These are phyloP conservation scores for Brachypalpus laphriformis DNA, from an alignment of 2,888 invertebrate genomes.

Conservation along the genomic window DNA sequence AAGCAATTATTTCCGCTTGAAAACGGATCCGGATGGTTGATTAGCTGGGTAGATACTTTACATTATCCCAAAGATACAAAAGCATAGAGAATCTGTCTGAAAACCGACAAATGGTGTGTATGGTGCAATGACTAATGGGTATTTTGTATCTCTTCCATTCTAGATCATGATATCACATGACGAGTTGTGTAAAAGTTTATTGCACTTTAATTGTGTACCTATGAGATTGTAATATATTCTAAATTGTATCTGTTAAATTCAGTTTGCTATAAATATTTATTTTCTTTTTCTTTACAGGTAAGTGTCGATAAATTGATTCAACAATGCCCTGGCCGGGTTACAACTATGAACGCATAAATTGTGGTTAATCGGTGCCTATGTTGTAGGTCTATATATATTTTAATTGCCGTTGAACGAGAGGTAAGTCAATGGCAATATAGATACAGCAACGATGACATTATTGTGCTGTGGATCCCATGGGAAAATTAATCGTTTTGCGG, in stretches of 20 bases:
- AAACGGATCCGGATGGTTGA: constrained; percentile 65
- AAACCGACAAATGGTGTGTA: not conserved
- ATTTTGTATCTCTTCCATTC: constrained; percentile 24
- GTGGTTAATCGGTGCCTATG: constrained; percentile 44
- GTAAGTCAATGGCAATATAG: constrained; percentile 51
- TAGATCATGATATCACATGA: constrained; percentile 30
- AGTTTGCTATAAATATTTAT: constrained; percentile 38
- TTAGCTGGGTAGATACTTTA: constrained; percentile 40
- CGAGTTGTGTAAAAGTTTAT: constrained; percentile 19
- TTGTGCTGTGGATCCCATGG: constrained; percentile 55
- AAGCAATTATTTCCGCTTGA: constrained; percentile 72
- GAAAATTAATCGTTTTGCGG: constrained; percentile 73
- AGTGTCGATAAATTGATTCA: constrained; percentile 60
- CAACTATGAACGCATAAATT: constrained; percentile 34
- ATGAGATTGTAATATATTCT: constrained; percentile 20
- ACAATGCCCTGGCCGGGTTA: constrained; percentile 12
- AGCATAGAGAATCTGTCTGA: not conserved
- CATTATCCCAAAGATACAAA: constrained; percentile 6
- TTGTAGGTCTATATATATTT: constrained; percentile 33
- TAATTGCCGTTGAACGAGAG: constrained; percentile 58
- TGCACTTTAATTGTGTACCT: constrained; percentile 41
- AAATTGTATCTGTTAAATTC: constrained; percentile 12
- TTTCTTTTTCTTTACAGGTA: constrained; percentile 52
- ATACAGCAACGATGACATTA: constrained; percentile 15
- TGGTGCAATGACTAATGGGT: constrained; percentile 7